These are phyloP conservation scores for Trachelus troglodyta DNA, from an alignment of 2,888 invertebrate genomes.

Conservation along the genomic window DNA sequence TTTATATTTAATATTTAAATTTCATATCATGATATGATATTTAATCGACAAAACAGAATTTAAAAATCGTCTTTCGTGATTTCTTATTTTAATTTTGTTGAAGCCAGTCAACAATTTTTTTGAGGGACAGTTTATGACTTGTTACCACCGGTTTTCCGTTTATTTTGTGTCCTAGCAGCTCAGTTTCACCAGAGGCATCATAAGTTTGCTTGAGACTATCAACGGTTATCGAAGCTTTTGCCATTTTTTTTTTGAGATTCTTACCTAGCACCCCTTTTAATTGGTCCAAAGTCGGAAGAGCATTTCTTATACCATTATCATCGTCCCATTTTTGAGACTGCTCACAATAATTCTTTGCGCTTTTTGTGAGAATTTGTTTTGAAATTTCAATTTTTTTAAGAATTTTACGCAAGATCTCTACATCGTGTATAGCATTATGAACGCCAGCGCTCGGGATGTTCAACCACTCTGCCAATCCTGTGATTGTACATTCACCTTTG, in stretches of 20 bases:
- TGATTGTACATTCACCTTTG: constrained; percentile 13
- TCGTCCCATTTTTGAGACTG: constrained; percentile 6
- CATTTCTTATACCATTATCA: neutral
- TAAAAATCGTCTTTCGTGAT: too few species aligned
- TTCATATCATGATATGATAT: too few species aligned
- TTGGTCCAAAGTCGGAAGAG: constrained; percentile 10
- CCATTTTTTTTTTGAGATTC: neutral
- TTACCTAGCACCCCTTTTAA: constrained; percentile 11
- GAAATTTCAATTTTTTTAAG: constrained; percentile 3
- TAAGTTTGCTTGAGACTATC: neutral
- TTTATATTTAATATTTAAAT: too few species aligned
- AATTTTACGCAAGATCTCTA: constrained; percentile 20
- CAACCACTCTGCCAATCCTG: constrained; percentile 16
- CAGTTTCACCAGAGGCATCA: constrained; percentile 3
- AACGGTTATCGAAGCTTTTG: neutral
- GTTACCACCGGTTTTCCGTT: constrained; percentile 5
- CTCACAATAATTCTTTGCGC: neutral
- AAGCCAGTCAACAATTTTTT: too few species aligned
- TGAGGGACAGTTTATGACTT: neutral
- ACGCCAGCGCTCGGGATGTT: constrained; percentile 9
- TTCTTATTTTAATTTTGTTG: too few species aligned
- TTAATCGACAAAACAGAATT: too few species aligned
- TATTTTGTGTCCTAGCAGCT: constrained; percentile 9
- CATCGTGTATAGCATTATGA: constrained; percentile 19
- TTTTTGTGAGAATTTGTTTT: neutral